These are phyloP conservation scores for Numenius phaeopus DNA, from an alignment of 2,797 vertebrate species.

Conservation along the genomic window DNA sequence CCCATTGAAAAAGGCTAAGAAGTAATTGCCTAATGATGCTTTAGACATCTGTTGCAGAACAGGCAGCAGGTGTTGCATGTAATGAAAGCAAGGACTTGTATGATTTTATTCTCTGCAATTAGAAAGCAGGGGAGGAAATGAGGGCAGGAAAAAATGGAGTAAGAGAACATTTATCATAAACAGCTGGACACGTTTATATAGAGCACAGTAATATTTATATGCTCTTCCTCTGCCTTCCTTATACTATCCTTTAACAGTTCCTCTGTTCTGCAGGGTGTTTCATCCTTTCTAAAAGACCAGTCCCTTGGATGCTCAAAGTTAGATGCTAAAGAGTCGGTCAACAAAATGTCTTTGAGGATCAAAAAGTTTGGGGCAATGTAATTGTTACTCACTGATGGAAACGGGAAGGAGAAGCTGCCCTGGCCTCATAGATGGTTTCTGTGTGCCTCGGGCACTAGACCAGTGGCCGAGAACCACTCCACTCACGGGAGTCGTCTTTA, in stretches of 20 bases:
- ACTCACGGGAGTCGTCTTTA: background rate
- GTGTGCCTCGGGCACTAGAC: background rate
- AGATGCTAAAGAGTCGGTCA: background rate
- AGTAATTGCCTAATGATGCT: conserved; percentile 28
- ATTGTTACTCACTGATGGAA: background rate
- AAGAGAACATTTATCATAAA: conserved; percentile 28
- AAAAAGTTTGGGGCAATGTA: background rate
- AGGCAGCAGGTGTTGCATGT: conserved; percentile 48
- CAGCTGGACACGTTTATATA: conserved; percentile 14
- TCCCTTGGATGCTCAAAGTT: background rate
- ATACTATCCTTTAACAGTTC: background rate
- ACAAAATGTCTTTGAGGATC: background rate
- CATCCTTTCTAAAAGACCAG: background rate
- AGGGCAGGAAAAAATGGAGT: conserved; percentile 30
- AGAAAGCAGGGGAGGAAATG: conserved; percentile 37
- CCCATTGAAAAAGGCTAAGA: conserved; percentile 4
- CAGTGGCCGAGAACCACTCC: background rate
- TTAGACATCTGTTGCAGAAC: conserved; percentile 59
- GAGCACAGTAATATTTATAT: background rate
- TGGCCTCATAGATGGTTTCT: background rate
- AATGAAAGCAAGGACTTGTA: conserved; percentile 42
- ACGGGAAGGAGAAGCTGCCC: background rate
- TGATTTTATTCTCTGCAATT: conserved; percentile 47
- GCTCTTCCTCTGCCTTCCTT: background rate
- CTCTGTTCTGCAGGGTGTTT: background rate